phyloP scores from a whole-genome alignment of 2,113 vertebrate species.

The human (Homo sapiens) region GRCh38 chr22:22988501-22989000 shows the following conservation, averaged over 20 bases:
- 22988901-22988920: too few relatives aligned
- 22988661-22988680: constrained; percentile 68
- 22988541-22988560: constrained; percentile 90
- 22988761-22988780: not conserved
- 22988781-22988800: not conserved
- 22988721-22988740: not conserved
- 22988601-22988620: constrained; percentile 25
- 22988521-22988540: constrained; percentile 92
- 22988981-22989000: too few relatives aligned
- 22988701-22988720: not conserved
- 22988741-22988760: not conserved
- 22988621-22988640: constrained; percentile 45
- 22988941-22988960: too few relatives aligned
- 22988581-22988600: constrained; percentile 54
- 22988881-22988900: too few relatives aligned
- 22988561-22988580: constrained; percentile 83
- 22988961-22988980: too few relatives aligned
- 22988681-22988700: not conserved
- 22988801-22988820: too few relatives aligned
- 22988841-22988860: too few relatives aligned
- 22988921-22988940: too few relatives aligned
- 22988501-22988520: constrained; percentile 92
- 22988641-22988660: constrained; percentile 77
- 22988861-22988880: too few relatives aligned
- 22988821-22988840: too few relatives aligned